A percentile compares a stretch with the other conserved stretches of the same genome.
These are phyloP conservation scores for Psammodynastes pulverulentus DNA, from an alignment of 2,113 vertebrate genomes.

Conservation along the genomic window DNA sequence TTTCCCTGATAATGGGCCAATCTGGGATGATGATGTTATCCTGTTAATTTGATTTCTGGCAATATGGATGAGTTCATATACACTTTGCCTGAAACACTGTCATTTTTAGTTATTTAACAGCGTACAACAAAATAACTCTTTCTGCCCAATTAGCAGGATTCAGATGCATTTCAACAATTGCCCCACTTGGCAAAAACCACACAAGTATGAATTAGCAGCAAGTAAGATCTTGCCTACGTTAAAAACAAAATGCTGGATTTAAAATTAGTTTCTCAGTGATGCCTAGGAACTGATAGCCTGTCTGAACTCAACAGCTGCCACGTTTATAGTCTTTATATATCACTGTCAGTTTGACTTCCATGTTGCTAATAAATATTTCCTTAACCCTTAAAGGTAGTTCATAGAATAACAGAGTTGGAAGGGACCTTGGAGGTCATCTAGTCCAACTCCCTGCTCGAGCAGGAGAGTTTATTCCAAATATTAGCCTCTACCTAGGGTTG, in stretches of 20 bases:
- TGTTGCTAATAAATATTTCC: background rate
- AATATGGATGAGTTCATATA: background rate
- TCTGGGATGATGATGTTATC: background rate
- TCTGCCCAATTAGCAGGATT: background rate
- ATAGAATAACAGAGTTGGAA: too few species aligned
- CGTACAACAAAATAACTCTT: background rate
- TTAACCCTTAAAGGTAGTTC: background rate
- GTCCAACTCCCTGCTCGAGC: too few species aligned
- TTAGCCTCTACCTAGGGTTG: too few species aligned
- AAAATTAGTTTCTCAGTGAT: slow-evolving; percentile 1
- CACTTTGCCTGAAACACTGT: background rate
- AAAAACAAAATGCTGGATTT: background rate
- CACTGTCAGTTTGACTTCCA: background rate
- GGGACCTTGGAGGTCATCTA: too few species aligned
- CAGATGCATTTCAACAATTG: background rate
- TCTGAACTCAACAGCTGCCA: background rate
- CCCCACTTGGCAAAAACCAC: background rate
- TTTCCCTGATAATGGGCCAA: background rate
- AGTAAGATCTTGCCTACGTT: background rate
- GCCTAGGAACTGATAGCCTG: background rate
- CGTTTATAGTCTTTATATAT: background rate
- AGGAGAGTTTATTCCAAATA: too few species aligned
- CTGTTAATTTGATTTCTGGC: background rate
- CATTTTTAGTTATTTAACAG: background rate
- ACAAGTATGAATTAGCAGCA: background rate